A percentile compares a stretch with the other conserved stretches of the same genome.
Conservation (phyloP, 92 coral and sea anemone species). For the Scolanthus callimorphus region DNA sequence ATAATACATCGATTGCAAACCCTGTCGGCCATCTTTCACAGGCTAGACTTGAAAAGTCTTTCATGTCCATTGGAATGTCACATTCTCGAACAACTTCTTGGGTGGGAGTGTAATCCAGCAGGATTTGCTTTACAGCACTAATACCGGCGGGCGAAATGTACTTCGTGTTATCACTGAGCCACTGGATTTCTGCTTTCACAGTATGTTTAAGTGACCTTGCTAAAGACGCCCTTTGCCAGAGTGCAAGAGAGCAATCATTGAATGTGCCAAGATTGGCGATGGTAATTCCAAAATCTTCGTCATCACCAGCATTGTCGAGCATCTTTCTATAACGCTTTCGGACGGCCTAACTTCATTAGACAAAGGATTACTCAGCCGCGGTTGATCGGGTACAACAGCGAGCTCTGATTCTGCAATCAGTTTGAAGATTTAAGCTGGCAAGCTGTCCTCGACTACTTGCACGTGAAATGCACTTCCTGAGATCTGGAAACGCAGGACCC, state of each 20-base stretch:
- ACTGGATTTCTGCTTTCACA: not conserved
- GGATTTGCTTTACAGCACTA: not conserved
- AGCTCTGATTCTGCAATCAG: not conserved
- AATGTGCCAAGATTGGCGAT: not conserved
- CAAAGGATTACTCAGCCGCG: slow-evolving; percentile 1
- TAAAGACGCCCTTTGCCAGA: not conserved
- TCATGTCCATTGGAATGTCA: not conserved
- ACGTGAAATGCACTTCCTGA: slow-evolving; percentile 3
- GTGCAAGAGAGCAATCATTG: not conserved
- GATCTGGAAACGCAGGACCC: not conserved
- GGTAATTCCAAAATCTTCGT: not conserved
- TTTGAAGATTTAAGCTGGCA: not conserved
- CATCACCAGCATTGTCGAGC: not conserved
- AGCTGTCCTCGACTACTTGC: not conserved
- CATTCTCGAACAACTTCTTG: not conserved
- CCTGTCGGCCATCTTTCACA: not conserved
- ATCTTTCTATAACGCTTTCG: not conserved
- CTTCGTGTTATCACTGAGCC: not conserved
- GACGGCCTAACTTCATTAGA: not conserved
- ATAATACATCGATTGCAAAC: not conserved
- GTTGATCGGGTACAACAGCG: not conserved
- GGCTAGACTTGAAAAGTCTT: not conserved
- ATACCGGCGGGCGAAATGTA: not conserved
- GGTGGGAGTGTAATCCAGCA: not conserved
- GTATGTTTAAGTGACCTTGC: not conserved